phyloP scores from a whole-genome alignment of 2,888 invertebrate genomes.

The Stegana nigrithorax region DNA sequence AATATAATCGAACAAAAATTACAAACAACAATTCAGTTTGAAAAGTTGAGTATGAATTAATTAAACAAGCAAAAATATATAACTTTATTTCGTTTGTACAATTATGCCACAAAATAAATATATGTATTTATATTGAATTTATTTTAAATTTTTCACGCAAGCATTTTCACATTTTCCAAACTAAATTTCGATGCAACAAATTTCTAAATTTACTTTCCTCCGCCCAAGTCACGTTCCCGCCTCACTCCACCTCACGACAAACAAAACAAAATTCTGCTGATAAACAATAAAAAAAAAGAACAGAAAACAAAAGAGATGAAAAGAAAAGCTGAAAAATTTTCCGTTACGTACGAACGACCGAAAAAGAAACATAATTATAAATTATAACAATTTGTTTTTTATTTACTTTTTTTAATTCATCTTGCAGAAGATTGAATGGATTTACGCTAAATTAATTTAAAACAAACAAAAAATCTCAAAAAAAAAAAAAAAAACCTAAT shows the following conservation, averaged over 20 bases:
- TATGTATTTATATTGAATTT: not conserved
- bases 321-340: constrained; percentile 16
- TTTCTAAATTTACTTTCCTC: too few relatives aligned
- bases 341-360: too few relatives aligned
- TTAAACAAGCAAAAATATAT: constrained; percentile 31
- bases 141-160: not conserved
- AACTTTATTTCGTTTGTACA: not conserved
- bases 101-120: not conserved
- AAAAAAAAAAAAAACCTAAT: constrained; percentile 38
- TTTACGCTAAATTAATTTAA: constrained; percentile 58
- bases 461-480: constrained; percentile 41
- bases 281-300: constrained; percentile 19
- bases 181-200: constrained; percentile 8
- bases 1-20: not conserved
- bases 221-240: too few relatives aligned
- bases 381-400: constrained; percentile 49
- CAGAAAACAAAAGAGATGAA: constrained; percentile 12
- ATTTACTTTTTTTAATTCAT: constrained; percentile 64
- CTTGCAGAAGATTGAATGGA: constrained; percentile 70
- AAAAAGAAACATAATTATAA: constrained; percentile 33
- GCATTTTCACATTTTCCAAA: constrained; percentile 20
- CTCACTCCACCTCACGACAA: too few relatives aligned
- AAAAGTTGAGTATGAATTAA: constrained; percentile 58
- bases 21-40: constrained; percentile 41
- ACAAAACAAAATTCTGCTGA: constrained; percentile 19